phyloP scores from a whole-genome alignment of 2,797 vertebrate species.

The Momotus momota region DNA sequence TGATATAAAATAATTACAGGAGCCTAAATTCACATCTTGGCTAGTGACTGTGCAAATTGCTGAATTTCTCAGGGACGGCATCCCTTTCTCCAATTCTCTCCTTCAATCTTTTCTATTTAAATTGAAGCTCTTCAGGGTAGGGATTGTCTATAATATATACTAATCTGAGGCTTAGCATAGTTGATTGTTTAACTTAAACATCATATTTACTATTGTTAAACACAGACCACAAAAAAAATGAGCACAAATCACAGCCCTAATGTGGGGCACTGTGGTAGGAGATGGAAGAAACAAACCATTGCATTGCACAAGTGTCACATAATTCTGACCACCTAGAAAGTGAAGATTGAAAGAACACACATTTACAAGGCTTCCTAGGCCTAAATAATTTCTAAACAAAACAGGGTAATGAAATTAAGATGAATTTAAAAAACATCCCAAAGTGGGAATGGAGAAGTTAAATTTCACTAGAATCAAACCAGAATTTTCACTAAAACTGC shows the following conservation, averaged over 20 bases:
- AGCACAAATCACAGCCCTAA: not conserved
- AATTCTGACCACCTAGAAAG: not conserved
- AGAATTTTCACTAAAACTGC: not conserved
- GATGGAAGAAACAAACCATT: not conserved
- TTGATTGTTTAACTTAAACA: not conserved
- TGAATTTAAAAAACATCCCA: fast-evolving
- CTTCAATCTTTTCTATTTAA: not conserved
- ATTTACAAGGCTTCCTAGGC: not conserved
- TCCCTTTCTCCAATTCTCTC: not conserved
- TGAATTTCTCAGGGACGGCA: not conserved
- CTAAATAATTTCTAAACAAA: not conserved
- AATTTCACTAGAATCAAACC: not conserved
- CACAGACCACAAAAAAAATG: not conserved
- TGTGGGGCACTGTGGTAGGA: not conserved
- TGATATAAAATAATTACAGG: not conserved
- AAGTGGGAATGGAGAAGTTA: not conserved
- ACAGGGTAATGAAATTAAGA: not conserved
- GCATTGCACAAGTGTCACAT: not conserved
- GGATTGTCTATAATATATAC: not conserved
- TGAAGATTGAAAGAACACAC: not conserved
- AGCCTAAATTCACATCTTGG: not conserved
- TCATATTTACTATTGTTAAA: not conserved
- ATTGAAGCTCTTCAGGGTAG: not conserved
- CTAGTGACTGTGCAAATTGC: not conserved
- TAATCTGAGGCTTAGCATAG: not conserved